Evolutionary conservation across 1,140 invertebrate species (phyloP), one percentile per base, ranked within the genome.

Genomic region (Batillaria attramentaria): DNA sequence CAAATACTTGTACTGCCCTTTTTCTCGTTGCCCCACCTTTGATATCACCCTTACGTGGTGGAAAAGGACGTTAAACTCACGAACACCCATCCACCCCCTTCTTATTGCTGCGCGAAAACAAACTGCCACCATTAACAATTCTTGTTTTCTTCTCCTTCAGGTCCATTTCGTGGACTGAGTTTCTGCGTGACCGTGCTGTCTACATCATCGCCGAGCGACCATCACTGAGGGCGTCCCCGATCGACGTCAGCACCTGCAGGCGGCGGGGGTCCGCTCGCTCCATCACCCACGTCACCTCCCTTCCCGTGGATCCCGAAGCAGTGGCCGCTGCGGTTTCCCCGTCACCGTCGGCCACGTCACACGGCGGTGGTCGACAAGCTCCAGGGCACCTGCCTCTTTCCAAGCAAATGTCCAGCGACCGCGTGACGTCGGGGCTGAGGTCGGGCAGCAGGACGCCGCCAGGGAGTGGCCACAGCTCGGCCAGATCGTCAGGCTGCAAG

Each of bases 201-300:
- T 84, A 82, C 66, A 78, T 82, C 20, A 50, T 84, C 18, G 83
- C 83, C 0, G 80, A 81, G 31, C 54, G 83, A 39, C 79, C 83
- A 0, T 82, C 80, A 43, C n/a, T 82, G 20, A 78, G 77, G 0
- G 77, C 77, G n/a, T 78, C 81, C 16, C 83, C 81, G 2, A 75
- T 82, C 18, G 83, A 80, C 33, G 37, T 62, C 13, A 75, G 54
- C 50, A 57, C 57, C 18, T n/a, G 24, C 18, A 33, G 73, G 16
- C 54, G 57, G 13, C 33, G 73, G 4, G 60, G 54, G n/a, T 42
- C 50, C 39, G 54, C 54, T 20, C 62, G 54, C 8, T 62, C 73
- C 37, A n/a, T 75, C 57, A 57, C 50, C 37, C 46, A 54, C 28
- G 73, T 54, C 73, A 24, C n/a, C 73, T 75, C 54, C 37, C 73